Conservation (phyloP, 2,888 invertebrate genomes). For the Ethmia dodecea region DNA sequence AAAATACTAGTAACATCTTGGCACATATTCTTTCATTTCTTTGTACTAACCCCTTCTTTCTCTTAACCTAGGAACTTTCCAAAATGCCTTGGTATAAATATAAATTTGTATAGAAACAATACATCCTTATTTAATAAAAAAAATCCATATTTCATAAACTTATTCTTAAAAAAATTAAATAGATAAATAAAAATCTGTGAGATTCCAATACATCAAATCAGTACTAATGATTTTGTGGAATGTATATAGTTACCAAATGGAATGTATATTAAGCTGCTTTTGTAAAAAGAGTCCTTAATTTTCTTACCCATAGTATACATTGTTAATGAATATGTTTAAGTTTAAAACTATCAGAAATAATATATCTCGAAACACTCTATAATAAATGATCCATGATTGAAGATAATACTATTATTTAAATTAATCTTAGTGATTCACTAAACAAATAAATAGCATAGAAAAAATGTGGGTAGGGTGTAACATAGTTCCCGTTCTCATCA, state of each 20-base stretch:
- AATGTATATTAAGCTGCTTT: too few relatives aligned
- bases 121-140: too few relatives aligned
- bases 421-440: constrained; percentile 12
- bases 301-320: too few relatives aligned
- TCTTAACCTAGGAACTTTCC: constrained; percentile 8
- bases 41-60: constrained; percentile 12
- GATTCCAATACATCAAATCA: constrained; percentile 1
- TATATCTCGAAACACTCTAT: too few relatives aligned
- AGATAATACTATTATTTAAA: constrained; percentile 7
- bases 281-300: too few relatives aligned
- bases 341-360: too few relatives aligned
- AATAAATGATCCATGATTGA: too few relatives aligned
- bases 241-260: constrained; percentile 4
- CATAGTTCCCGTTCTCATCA: constrained; percentile 12
- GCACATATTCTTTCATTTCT: constrained; percentile 11
- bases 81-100: too few relatives aligned
- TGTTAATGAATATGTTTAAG: too few relatives aligned
- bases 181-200: background rate
- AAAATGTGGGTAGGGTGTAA: constrained; percentile 13
- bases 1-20: constrained; percentile 6
- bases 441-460: constrained; percentile 13
- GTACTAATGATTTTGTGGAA: too few relatives aligned
- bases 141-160: too few relatives aligned
- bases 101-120: too few relatives aligned
- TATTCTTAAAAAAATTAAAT: background rate